A percentile compares a stretch with the other conserved stretches of the same genome.
Conservation (phyloP, 2,113 vertebrate species). For the Melanerpes formicivorus region DNA sequence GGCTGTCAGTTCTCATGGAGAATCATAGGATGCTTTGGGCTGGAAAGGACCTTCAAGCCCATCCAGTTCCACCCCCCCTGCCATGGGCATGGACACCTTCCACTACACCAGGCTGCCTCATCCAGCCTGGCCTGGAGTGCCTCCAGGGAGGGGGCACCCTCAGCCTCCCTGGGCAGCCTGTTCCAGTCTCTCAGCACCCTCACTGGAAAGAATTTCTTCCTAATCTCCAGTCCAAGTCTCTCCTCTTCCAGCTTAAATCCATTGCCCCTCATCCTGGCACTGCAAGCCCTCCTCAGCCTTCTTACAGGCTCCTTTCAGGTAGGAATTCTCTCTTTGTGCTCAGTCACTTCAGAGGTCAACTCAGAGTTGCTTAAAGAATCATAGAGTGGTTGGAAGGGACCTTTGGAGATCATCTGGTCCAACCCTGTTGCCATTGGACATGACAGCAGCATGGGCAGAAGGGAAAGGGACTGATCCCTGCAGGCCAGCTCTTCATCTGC, state of each 20-base stretch:
- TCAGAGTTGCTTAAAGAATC: no score
- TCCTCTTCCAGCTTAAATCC: neutral
- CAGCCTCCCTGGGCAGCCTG: neutral
- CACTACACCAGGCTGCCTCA: neutral
- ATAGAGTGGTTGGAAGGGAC: no score
- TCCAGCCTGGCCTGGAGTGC: no score
- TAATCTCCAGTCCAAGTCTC: neutral
- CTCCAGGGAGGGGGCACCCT: neutral
- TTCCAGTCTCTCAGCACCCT: neutral
- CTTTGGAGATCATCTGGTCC: no score
- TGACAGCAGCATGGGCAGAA: neutral
- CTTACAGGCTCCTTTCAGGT: neutral
- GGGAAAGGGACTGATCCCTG: neutral
- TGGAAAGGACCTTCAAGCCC: neutral
- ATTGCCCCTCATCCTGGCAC: neutral
- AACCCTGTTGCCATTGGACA: fast-evolving
- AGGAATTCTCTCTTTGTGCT: neutral
- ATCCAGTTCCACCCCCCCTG: no score
- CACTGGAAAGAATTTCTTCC: neutral
- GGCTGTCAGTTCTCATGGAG: neutral
- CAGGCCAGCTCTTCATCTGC: neutral
- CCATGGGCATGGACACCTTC: no score
- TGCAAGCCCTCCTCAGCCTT: neutral
- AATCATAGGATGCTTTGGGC: neutral
- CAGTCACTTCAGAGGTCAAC: no score